Evolutionary conservation across 2,797 vertebrate species (phyloP).

Genomic region (Sebastes umbrosus): DNA sequence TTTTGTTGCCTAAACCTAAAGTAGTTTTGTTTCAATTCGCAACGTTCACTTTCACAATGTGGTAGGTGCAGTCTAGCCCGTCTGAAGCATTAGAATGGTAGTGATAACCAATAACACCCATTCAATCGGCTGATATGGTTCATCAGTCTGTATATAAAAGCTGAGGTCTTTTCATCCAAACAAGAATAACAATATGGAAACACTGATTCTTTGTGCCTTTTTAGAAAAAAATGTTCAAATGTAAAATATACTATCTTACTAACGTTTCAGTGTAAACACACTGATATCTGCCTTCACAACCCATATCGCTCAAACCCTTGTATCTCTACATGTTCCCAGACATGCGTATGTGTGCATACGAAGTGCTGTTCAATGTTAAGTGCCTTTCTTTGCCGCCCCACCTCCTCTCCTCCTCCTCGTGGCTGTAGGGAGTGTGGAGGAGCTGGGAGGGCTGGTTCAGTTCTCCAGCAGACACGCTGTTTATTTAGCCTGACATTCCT

Average conservation of each 20-base stretch:
- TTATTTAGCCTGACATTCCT: slow-evolving; percentile 79
- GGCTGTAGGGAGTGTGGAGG: slow-evolving; percentile 43
- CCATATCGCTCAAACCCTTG: neutral
- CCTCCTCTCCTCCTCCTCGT: neutral
- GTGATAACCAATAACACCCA: neutral
- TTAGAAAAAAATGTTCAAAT: neutral
- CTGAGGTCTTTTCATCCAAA: neutral
- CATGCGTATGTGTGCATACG: slow-evolving; percentile 3
- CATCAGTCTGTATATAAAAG: neutral
- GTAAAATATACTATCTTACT: neutral
- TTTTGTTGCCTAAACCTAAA: neutral
- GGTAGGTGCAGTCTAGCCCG: rapidly evolving
- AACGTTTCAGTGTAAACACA: neutral
- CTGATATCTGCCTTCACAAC: slow-evolving; percentile 7
- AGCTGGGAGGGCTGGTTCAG: slow-evolving; percentile 42
- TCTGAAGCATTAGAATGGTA: neutral
- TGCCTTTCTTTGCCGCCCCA: slow-evolving; percentile 12
- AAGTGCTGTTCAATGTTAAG: slow-evolving; percentile 59
- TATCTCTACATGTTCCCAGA: slow-evolving; percentile 17
- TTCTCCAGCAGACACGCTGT: slow-evolving; percentile 66
- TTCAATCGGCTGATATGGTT: neutral
- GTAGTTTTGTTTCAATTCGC: neutral
- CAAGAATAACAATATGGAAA: neutral
- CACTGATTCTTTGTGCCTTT: neutral
- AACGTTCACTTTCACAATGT: neutral